Evolutionary conservation across 2,888 invertebrate species (phyloP).

Genomic region (Pelosia muscerda): DNA sequence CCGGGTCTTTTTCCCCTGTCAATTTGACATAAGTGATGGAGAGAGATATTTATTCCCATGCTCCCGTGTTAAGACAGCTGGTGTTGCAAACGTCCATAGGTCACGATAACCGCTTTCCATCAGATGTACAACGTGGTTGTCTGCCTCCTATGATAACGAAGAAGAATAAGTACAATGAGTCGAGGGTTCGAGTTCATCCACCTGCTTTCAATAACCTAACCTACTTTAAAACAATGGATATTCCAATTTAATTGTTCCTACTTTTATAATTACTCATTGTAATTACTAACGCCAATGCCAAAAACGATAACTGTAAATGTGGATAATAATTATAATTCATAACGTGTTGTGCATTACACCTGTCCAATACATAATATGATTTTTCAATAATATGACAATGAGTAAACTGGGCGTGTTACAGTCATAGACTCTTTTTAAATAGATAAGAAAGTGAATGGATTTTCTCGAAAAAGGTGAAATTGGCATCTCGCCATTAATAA

Average conservation of each 20-base stretch:
- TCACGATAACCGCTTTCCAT: no score
- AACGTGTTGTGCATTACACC: conserved; percentile 28
- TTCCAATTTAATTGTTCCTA: conserved; percentile 11
- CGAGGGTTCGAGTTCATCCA: not conserved
- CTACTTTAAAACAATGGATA: conserved; percentile 18
- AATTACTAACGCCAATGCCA: conserved; percentile 23
- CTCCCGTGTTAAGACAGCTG: no score
- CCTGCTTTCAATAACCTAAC: conserved; percentile 8
- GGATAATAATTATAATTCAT: conserved; percentile 42
- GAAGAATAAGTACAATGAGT: not conserved
- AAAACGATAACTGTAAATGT: conserved; percentile 22
- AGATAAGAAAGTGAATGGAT: not conserved
- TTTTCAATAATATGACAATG: conserved; percentile 35
- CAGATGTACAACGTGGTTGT: no score
- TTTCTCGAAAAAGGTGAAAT: no score
- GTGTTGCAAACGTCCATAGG: conserved; percentile 7
- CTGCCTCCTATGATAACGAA: not conserved
- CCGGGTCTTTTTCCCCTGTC: no score
- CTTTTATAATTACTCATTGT: conserved; percentile 27
- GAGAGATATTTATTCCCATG: no score
- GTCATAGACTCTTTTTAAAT: not conserved
- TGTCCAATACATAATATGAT: conserved; percentile 33
- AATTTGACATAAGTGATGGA: no score
- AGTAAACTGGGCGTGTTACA: conserved; percentile 3
- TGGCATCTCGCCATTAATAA: no score